Evolutionary conservation across 1,140 invertebrate genomes (phyloP).

Genomic region (Zaprionus gabonicus): DNA sequence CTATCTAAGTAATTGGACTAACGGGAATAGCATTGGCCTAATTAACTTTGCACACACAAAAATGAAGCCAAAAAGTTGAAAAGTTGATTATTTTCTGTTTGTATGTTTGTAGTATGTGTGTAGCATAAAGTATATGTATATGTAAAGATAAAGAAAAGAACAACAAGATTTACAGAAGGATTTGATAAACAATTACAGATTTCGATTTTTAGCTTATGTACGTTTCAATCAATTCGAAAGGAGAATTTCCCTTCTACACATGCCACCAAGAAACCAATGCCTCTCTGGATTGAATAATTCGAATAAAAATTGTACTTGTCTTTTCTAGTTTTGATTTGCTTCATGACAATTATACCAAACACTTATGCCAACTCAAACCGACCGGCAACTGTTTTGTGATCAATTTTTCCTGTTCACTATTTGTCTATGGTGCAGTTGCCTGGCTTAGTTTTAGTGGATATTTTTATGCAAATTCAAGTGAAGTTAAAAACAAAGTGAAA

Average conservation of each 20-base stretch:
- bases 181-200: slow-evolving; percentile 59
- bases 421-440: slow-evolving; percentile 33
- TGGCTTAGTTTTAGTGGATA: slow-evolving; percentile 45
- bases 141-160: slow-evolving; percentile 18
- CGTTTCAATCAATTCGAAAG: slow-evolving; percentile 10
- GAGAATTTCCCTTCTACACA: slow-evolving; percentile 58
- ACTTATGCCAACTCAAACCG: slow-evolving; percentile 28
- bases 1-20: slow-evolving; percentile 31
- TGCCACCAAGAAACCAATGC: slow-evolving; percentile 86
- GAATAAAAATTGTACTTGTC: slow-evolving; percentile 23
- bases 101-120: slow-evolving; percentile 10
- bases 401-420: slow-evolving; percentile 4
- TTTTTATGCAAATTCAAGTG: slow-evolving; percentile 82
- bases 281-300: slow-evolving; percentile 76
- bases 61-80: slow-evolving; percentile 49
- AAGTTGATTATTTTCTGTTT: slow-evolving; percentile 10
- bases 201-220: slow-evolving; percentile 29
- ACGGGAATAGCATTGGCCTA: slow-evolving; percentile 33
- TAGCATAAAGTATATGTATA: background rate
- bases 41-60: slow-evolving; percentile 50
- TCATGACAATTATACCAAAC: slow-evolving; percentile 50
- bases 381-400: slow-evolving; percentile 39
- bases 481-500: slow-evolving; percentile 54
- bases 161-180: slow-evolving; percentile 72
- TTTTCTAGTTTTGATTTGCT: slow-evolving; percentile 45